These are phyloP conservation scores for Styela plicata DNA, from an alignment of 23 tunicate genomes.

Conservation along the genomic window DNA sequence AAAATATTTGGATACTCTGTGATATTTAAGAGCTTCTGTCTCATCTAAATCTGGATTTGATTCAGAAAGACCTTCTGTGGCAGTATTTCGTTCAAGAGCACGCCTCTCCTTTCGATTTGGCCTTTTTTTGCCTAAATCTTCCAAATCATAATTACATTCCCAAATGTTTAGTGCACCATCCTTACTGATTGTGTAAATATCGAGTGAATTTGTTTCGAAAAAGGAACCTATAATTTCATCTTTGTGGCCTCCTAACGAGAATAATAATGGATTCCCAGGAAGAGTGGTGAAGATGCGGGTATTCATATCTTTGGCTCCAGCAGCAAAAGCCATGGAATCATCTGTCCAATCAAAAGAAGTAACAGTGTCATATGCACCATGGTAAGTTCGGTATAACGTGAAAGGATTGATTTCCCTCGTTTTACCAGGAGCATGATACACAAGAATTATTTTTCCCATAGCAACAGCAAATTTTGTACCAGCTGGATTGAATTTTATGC, in stretches of 20 bases:
- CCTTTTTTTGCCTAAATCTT: conserved; percentile 17
- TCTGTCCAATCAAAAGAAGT: conserved; percentile 79
- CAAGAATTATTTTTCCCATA: conserved; percentile 42
- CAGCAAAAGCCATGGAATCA: conserved; percentile 76
- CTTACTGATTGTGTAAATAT: conserved; percentile 55
- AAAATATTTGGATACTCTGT: conserved; percentile 38
- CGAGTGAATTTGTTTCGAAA: conserved; percentile 68
- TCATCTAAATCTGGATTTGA: neutral
- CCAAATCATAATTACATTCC: conserved; percentile 60
- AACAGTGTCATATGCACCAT: conserved; percentile 50
- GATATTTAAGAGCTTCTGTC: neutral
- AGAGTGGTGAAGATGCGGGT: conserved; percentile 52
- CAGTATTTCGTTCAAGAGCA: neutral
- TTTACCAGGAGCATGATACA: conserved; percentile 74
- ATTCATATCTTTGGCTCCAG: conserved; percentile 68
- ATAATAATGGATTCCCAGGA: conserved; percentile 38
- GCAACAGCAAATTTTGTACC: conserved; percentile 75
- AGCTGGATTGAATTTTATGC: conserved; percentile 71
- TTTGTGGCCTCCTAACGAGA: conserved; percentile 73
- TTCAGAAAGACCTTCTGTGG: neutral
- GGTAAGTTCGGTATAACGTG: conserved; percentile 40
- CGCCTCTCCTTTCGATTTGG: neutral
- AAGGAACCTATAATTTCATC: conserved; percentile 81
- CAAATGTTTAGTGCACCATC: conserved; percentile 65
- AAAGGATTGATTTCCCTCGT: conserved; percentile 66